Conservation (phyloP, 2,113 vertebrate genomes). For the Pituophis catenifer region DNA sequence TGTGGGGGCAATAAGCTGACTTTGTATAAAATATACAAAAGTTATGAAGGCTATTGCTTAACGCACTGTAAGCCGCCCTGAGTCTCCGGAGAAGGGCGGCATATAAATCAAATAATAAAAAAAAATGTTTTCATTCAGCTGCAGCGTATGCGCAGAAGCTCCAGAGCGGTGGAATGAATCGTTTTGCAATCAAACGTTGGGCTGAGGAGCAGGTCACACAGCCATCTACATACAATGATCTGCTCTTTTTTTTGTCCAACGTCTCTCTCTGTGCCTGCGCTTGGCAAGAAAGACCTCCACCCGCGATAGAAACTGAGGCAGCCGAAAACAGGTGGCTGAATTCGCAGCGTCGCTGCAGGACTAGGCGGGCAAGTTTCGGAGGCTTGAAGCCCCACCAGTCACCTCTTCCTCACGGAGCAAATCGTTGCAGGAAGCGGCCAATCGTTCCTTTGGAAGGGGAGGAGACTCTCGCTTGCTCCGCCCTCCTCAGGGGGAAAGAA, state of each 20-base stretch:
- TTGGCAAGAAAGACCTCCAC: neutral
- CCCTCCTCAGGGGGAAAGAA: neutral
- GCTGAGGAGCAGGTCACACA: neutral
- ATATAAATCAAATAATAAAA: too few relatives aligned
- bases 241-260: neutral
- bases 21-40: too few relatives aligned
- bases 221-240: neutral
- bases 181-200: too few relatives aligned
- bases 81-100: too few relatives aligned
- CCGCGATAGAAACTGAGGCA: neutral
- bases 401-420: neutral
- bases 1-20: too few relatives aligned
- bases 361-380: neutral
- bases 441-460: neutral
- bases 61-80: too few relatives aligned
- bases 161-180: neutral
- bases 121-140: neutral
- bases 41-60: too few relatives aligned
- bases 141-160: neutral
- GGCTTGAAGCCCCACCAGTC: too few relatives aligned
- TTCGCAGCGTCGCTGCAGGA: neutral
- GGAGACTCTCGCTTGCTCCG: neutral
- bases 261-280: neutral
- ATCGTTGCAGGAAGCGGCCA: neutral
- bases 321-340: neutral